phyloP scores from a whole-genome alignment of 64 coral and sea anemone species.

The Pocillopora verrucosa region DNA sequence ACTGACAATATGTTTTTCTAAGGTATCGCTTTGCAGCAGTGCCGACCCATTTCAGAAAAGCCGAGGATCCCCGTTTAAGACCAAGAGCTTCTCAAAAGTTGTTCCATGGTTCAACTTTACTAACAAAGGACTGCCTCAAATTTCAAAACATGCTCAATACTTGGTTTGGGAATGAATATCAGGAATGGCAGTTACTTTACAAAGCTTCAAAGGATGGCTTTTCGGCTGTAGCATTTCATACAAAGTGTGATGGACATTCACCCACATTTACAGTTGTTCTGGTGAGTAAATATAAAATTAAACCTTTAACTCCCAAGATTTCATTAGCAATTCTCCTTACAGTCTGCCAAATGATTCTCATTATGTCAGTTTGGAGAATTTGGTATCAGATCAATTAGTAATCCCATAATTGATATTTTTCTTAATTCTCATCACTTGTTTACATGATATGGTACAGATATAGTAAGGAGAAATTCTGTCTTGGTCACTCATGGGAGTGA shows the following conservation, averaged over 20 bases:
- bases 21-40: conserved; percentile 98
- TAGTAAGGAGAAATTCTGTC: too few species aligned
- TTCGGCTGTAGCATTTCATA: conserved; percentile 78
- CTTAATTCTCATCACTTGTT: too few species aligned
- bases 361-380: too few species aligned
- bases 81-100: conserved; percentile 81
- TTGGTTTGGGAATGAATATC: conserved; percentile 88
- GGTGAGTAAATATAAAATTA: conserved; percentile 20
- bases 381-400: too few species aligned
- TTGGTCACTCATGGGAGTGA: too few species aligned
- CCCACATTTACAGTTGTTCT: conserved; percentile 82
- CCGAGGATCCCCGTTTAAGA: conserved; percentile 66
- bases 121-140: conserved; percentile 72
- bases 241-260: conserved; percentile 84
- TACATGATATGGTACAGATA: too few species aligned
- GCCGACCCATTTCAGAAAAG: conserved; percentile 71
- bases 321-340: too few species aligned
- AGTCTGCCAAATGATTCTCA: too few species aligned
- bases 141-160: conserved; percentile 75
- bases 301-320: too few species aligned
- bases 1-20: not conserved
- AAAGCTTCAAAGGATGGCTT: conserved; percentile 82
- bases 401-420: too few species aligned
- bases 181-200: conserved; percentile 85
- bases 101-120: conserved; percentile 70